phyloP scores from a whole-genome alignment of 2,888 invertebrate genomes.

The Plemyria rubiginata region DNA sequence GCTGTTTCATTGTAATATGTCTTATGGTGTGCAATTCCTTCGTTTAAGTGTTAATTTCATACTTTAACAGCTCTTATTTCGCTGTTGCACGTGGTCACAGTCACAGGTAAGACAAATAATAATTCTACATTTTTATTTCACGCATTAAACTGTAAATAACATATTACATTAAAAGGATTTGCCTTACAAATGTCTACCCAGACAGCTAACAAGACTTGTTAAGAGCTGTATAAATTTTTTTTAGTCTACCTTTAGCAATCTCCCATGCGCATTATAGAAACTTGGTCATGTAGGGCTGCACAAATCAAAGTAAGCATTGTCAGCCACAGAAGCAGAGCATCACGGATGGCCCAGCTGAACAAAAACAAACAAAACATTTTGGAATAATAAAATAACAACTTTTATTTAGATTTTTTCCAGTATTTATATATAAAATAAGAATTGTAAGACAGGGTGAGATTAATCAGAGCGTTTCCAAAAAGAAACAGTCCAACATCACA shows the following conservation, averaged over 20 bases:
- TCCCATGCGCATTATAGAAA: slow-evolving; percentile 69
- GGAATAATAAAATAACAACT: not conserved
- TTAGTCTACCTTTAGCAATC: slow-evolving; percentile 61
- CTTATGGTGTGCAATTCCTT: not conserved
- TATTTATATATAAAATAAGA: not conserved
- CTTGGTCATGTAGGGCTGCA: slow-evolving; percentile 77
- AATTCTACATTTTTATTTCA: too few relatives aligned
- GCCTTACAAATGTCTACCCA: too few relatives aligned
- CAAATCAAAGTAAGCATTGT: slow-evolving; percentile 80
- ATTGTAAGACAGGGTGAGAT: slow-evolving; percentile 1
- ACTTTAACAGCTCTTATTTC: too few relatives aligned
- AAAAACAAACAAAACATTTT: not conserved
- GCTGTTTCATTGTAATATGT: not conserved
- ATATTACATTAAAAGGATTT: too few relatives aligned
- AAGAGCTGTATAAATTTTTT: too few relatives aligned
- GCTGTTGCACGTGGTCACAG: too few relatives aligned
- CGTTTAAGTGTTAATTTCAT: too few relatives aligned
- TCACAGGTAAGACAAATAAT: too few relatives aligned
- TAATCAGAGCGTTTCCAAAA: slow-evolving; percentile 43
- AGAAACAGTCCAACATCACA: slow-evolving; percentile 68
- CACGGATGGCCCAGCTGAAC: slow-evolving; percentile 75
- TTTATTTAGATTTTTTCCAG: not conserved
- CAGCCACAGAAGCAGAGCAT: slow-evolving; percentile 75
- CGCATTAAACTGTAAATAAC: too few relatives aligned
- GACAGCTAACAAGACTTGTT: too few relatives aligned